phyloP scores from a whole-genome alignment of 30 jellyfish, hydroid and myxozoan genomes.

The Morbakka virulenta region DNA sequence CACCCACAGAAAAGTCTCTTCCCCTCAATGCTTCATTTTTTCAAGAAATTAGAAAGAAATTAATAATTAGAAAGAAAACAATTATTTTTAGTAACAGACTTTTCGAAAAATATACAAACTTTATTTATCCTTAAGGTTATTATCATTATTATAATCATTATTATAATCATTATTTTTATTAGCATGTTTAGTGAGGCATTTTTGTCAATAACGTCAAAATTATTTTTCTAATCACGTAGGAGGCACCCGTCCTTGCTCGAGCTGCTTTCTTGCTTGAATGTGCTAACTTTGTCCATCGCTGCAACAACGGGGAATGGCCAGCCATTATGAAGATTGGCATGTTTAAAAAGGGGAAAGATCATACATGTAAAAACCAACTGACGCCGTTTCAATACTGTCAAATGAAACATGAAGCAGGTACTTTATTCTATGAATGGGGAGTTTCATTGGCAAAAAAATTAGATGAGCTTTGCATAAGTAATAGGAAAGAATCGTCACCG shows the following conservation, averaged over 20 bases:
- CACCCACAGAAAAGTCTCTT: too few species aligned
- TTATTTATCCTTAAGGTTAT: too few species aligned
- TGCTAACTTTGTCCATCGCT: constrained; percentile 70
- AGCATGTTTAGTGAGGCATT: too few species aligned
- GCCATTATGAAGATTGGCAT: not conserved
- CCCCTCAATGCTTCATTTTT: too few species aligned
- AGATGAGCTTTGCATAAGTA: constrained; percentile 29
- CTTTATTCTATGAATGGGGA: constrained; percentile 86
- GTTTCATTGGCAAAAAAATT: constrained; percentile 73
- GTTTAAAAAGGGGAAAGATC: constrained; percentile 5
- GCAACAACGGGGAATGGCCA: constrained; percentile 85
- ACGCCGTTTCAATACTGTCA: not conserved
- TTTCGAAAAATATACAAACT: too few species aligned
- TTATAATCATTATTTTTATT: too few species aligned
- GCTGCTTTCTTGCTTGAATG: constrained; percentile 82
- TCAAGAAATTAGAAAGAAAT: too few species aligned
- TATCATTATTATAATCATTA: too few species aligned
- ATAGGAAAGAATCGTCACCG: not conserved
- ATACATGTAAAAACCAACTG: constrained; percentile 15
- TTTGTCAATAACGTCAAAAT: too few species aligned
- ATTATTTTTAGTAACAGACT: too few species aligned
- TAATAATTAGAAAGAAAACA: too few species aligned
- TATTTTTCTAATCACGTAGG: too few species aligned
- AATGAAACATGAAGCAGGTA: constrained; percentile 76
- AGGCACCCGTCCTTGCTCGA: constrained; percentile 94